Evolutionary conservation across 1,140 invertebrate genomes (phyloP), one percentile per base, ranked within the genome.

Genomic region (Drosophila ogumai): DNA sequence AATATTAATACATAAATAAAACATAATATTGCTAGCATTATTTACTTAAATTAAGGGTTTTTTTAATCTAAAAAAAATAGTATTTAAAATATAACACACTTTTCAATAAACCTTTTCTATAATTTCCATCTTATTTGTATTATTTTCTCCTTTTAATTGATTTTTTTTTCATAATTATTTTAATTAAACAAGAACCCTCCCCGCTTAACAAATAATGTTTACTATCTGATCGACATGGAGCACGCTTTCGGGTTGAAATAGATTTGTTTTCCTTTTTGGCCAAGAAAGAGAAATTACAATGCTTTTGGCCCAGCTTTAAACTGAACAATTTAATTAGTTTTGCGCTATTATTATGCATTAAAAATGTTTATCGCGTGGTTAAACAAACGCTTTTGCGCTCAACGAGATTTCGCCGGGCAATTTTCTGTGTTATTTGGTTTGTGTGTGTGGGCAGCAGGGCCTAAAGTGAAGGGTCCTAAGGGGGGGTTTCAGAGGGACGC

Each of bases 341-440:
- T 77, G 65, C 65, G 52, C 67, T 71, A 78, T 78, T 78, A 78
- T 77, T 77, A 78, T 78, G 75, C 75, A 78, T 78, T 78, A 78
- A 78, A 78, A 77, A 78, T 78, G 75, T 77, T 77, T 71, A 78
- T 78, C 75, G 75, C 75, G 75, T 78, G 75, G 75, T 78, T 78
- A 71, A 58, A 52, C 75, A 78, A 78, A 78, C 74, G 57, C 66
- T 69, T 63, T 78, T 77, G 38, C 64, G 13, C 57, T 54, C 65
- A 71, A 78, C 65, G 22, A 78, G 75, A 78, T 64, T 63, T 76
- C 52, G 25, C 19, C 73, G 41, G 40, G 46, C 34, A 47, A 10
- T 36, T 47, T 31, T 31, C 5, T 32, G 6, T 15, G 7, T 12
- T 0, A 19, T 1, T 34, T 25, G 49, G 60, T 32, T 19, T 31